phyloP scores from a whole-genome alignment of 2,797 vertebrate species.

The Parambassis ranga region DNA sequence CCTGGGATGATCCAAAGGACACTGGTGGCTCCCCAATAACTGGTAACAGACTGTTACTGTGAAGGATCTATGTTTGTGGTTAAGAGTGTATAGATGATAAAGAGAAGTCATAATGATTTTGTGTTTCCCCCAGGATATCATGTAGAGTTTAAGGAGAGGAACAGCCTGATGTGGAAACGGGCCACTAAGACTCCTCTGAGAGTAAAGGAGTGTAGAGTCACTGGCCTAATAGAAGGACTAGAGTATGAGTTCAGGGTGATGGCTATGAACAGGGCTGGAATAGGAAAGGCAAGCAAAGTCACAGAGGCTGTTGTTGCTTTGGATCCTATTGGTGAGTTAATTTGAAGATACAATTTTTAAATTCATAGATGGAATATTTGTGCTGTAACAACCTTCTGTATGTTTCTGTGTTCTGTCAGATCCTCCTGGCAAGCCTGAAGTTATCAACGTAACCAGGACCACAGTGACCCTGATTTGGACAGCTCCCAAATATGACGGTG shows the following conservation, averaged over 20 bases:
- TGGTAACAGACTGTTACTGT: slow-evolving; percentile 76
- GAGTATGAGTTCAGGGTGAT: slow-evolving; percentile 99
- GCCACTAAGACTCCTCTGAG: slow-evolving; percentile 91
- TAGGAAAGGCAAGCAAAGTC: slow-evolving; percentile 93
- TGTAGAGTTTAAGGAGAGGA: slow-evolving; percentile 96
- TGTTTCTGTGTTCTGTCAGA: slow-evolving; percentile 74
- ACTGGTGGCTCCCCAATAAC: slow-evolving; percentile 95
- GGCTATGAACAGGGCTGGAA: slow-evolving; percentile 95
- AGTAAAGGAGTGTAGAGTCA: slow-evolving; percentile 95
- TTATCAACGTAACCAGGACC: slow-evolving; percentile 92
- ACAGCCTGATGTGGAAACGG: slow-evolving; percentile 98
- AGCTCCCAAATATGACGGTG: slow-evolving; percentile 95
- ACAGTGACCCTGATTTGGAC: slow-evolving; percentile 97
- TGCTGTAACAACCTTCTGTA: background rate
- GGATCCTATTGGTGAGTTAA: slow-evolving; percentile 94
- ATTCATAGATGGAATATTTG: background rate
- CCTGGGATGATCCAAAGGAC: slow-evolving; percentile 93
- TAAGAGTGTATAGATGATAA: background rate
- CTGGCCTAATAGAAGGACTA: slow-evolving; percentile 93
- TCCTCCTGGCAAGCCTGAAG: slow-evolving; percentile 97
- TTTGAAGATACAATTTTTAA: background rate
- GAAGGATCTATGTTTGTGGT: background rate
- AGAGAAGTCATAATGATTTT: background rate
- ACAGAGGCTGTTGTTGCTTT: slow-evolving; percentile 92
- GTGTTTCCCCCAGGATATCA: slow-evolving; percentile 86